phyloP scores from a whole-genome alignment of 1,140 invertebrate species.

The Lysiphlebus fabarum region DNA sequence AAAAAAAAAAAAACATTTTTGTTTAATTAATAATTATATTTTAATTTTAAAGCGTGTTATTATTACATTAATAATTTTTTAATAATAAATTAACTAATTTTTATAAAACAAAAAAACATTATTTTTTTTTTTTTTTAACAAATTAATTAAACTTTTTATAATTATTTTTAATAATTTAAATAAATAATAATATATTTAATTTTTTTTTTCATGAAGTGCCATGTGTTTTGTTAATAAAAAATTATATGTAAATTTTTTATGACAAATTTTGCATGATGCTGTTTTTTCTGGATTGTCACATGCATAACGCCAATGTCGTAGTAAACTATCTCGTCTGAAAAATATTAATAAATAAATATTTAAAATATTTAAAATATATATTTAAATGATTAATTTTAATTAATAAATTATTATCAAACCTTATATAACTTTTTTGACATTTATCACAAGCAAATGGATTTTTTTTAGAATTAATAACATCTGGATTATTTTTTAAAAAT shows the following conservation, averaged over 20 bases:
- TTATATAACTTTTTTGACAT: too few relatives aligned
- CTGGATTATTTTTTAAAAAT: neutral
- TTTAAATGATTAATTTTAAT: neutral
- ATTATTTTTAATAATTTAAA: too few relatives aligned
- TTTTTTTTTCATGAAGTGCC: constrained; percentile 23
- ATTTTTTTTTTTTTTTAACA: too few relatives aligned
- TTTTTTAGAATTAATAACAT: neutral
- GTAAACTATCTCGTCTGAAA: constrained; percentile 56
- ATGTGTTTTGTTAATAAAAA: constrained; percentile 49
- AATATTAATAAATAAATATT: neutral
- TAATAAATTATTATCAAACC: too few relatives aligned
- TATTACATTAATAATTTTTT: too few relatives aligned
- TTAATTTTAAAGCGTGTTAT: too few relatives aligned
- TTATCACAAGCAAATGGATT: neutral
- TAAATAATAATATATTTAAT: too few relatives aligned
- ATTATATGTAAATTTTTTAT: constrained; percentile 46
- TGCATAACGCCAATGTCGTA: constrained; percentile 57
- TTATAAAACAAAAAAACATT: too few relatives aligned
- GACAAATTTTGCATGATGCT: constrained; percentile 41
- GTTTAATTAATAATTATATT: too few relatives aligned
- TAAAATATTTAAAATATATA: constrained; percentile 1
- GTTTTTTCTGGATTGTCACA: constrained; percentile 55
- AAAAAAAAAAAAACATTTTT: too few relatives aligned
- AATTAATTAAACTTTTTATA: too few relatives aligned
- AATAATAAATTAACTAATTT: too few relatives aligned